Evolutionary conservation across 2,888 invertebrate species (phyloP).

Genomic region (Cryptocephalus primarius): DNA sequence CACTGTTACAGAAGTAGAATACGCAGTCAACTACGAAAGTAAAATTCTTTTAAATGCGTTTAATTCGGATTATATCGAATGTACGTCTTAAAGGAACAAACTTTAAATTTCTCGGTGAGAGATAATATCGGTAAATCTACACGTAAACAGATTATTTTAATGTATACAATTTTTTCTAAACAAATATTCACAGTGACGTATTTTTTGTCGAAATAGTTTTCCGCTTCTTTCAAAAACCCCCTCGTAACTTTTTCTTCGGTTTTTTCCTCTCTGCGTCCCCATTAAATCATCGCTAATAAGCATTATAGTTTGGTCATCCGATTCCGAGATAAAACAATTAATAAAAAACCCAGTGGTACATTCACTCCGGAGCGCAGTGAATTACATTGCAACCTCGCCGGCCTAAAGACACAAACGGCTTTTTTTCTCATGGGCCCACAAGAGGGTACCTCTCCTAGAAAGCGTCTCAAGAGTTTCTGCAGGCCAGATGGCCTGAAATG

Average conservation of each 20-base stretch:
- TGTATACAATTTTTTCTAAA: too few relatives aligned
- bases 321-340: constrained; percentile 20
- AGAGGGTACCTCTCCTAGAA: constrained; percentile 23
- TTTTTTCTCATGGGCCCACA: constrained; percentile 23
- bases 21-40: too few relatives aligned
- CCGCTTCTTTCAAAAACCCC: too few relatives aligned
- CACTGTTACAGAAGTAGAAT: too few relatives aligned
- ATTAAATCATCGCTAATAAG: constrained; percentile 10
- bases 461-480: constrained; percentile 29
- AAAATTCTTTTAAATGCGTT: too few relatives aligned
- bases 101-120: too few relatives aligned
- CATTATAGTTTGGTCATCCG: constrained; percentile 16
- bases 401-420: background rate
- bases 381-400: constrained; percentile 8
- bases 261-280: constrained; percentile 8
- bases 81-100: too few relatives aligned
- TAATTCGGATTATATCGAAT: too few relatives aligned
- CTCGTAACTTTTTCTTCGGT: background rate
- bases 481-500: constrained; percentile 29
- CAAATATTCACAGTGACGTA: too few relatives aligned
- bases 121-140: too few relatives aligned
- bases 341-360: constrained; percentile 6
- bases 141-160: too few relatives aligned
- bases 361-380: background rate
- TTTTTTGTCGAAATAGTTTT: too few relatives aligned